These are phyloP conservation scores for Tachypleus tridentatus DNA, from an alignment of 1,140 invertebrate genomes.

Conservation along the genomic window DNA sequence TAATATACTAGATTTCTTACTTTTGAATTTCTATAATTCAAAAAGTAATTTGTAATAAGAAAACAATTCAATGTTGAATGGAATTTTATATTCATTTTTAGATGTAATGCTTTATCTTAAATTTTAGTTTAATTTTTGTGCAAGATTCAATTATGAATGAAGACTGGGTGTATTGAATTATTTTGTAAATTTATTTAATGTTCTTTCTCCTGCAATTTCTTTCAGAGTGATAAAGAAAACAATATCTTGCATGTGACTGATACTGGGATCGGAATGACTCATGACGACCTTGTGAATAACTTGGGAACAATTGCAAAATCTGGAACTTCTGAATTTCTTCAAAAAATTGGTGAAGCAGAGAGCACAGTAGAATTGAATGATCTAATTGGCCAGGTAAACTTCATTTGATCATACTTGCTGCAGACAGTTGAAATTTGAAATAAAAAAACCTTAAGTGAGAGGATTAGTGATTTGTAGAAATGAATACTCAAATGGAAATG, in stretches of 20 bases:
- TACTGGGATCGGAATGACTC: slow-evolving; percentile 97
- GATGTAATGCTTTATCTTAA: too few species aligned
- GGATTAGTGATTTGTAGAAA: too few species aligned
- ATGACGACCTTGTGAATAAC: slow-evolving; percentile 86
- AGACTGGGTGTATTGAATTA: too few species aligned
- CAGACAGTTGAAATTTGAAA: too few species aligned
- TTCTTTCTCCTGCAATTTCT: slow-evolving; percentile 12
- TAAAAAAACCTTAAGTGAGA: too few species aligned
- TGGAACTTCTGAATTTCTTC: slow-evolving; percentile 94
- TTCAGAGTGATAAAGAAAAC: slow-evolving; percentile 80
- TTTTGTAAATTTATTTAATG: not conserved
- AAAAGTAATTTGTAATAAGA: not conserved
- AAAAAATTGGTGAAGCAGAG: slow-evolving; percentile 70
- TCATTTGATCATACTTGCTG: too few species aligned
- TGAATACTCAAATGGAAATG: too few species aligned
- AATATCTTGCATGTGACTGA: slow-evolving; percentile 90
- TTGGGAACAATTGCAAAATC: slow-evolving; percentile 99
- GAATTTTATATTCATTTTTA: too few species aligned
- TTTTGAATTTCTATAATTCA: too few species aligned
- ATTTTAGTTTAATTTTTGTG: too few species aligned
- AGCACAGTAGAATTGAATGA: slow-evolving; percentile 56
- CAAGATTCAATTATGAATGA: too few species aligned
- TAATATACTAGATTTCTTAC: too few species aligned
- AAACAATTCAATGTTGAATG: not conserved
- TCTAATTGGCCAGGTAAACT: slow-evolving; percentile 55